Evolutionary conservation across 2,888 invertebrate genomes (phyloP).

Genomic region (Rhingia rostrata): DNA sequence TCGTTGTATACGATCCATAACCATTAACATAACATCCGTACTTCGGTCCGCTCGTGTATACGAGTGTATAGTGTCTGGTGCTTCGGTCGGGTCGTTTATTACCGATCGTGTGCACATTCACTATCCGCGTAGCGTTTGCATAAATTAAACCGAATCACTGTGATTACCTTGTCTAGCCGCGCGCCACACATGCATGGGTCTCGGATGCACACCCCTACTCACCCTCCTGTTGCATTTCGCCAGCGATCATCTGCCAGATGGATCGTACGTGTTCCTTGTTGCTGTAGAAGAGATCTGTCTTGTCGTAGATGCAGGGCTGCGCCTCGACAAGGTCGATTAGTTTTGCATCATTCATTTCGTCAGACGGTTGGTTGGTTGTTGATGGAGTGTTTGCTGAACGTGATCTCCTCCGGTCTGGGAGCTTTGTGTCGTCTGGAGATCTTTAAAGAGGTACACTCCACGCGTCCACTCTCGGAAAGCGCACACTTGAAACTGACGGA

Average conservation of each 20-base stretch:
- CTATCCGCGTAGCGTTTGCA: slow-evolving; percentile 69
- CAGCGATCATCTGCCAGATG: slow-evolving; percentile 75
- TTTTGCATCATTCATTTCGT: slow-evolving; percentile 71
- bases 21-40: slow-evolving; percentile 73
- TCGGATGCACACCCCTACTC: slow-evolving; percentile 56
- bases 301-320: slow-evolving; percentile 75
- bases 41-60: slow-evolving; percentile 59
- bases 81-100: slow-evolving; percentile 48
- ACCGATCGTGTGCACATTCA: slow-evolving; percentile 68
- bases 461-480: slow-evolving; percentile 69
- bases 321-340: slow-evolving; percentile 75
- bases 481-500: slow-evolving; percentile 71
- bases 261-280: slow-evolving; percentile 74
- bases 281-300: slow-evolving; percentile 75
- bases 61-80: slow-evolving; percentile 10
- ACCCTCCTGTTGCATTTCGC: slow-evolving; percentile 75
- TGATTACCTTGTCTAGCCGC: slow-evolving; percentile 71
- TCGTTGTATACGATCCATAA: slow-evolving; percentile 47
- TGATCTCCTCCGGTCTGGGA: slow-evolving; percentile 3
- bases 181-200: slow-evolving; percentile 35
- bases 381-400: slow-evolving; percentile 4
- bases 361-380: not conserved
- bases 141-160: slow-evolving; percentile 65
- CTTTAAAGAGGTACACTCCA: slow-evolving; percentile 24
- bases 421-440: not conserved